Evolutionary conservation across 2,797 vertebrate genomes (phyloP).

Genomic region (Liasis olivaceus): DNA sequence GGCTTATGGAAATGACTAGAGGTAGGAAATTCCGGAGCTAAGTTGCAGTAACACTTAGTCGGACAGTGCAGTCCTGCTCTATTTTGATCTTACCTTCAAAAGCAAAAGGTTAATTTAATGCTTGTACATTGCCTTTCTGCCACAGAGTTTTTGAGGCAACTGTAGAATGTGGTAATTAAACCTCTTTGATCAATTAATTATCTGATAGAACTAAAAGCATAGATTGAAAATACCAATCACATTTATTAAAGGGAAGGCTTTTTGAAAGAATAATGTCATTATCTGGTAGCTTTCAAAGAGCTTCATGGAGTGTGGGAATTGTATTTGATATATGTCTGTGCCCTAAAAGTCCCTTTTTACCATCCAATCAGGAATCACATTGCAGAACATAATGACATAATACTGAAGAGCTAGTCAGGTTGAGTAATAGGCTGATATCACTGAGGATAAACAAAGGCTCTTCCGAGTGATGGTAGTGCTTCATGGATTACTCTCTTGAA

Average conservation of each 20-base stretch:
- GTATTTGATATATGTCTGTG: no score
- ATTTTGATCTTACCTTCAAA: not conserved
- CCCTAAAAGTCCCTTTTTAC: not conserved
- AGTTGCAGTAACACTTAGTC: not conserved
- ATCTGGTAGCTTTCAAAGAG: not conserved
- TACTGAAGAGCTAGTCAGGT: no score
- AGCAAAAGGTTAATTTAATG: not conserved
- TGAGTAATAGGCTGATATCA: no score
- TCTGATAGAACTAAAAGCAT: not conserved
- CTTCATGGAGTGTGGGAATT: no score
- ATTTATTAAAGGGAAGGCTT: not conserved
- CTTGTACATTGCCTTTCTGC: not conserved
- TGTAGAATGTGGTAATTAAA: not conserved
- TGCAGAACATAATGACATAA: no score
- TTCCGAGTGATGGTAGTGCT: no score
- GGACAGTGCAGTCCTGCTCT: not conserved
- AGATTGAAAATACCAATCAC: not conserved
- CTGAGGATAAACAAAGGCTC: no score
- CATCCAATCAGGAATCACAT: not conserved
- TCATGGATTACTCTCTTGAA: no score
- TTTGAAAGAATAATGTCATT: not conserved
- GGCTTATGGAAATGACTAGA: not conserved
- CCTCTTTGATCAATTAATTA: not conserved
- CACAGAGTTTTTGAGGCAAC: not conserved
- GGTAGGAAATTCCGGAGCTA: not conserved